These are phyloP conservation scores for Luperina nickerlii DNA, from an alignment of 2,888 invertebrate species.

Conservation along the genomic window DNA sequence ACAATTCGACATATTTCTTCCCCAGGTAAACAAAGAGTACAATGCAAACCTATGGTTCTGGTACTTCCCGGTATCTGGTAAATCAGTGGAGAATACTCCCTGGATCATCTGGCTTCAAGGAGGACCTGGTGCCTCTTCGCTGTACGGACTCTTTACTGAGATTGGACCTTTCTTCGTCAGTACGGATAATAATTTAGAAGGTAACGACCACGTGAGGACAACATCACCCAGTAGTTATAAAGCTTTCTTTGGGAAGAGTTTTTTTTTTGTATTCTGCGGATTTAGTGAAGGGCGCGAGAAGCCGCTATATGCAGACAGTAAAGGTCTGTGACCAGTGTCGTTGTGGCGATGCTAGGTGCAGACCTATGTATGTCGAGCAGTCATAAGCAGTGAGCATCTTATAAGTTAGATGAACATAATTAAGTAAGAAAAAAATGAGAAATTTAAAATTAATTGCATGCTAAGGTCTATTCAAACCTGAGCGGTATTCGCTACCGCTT, in stretches of 20 bases:
- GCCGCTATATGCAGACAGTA: not conserved
- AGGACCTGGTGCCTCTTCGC: constrained; percentile 90
- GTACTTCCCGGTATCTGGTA: constrained; percentile 93
- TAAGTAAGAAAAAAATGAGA: not conserved
- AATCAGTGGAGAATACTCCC: constrained; percentile 87
- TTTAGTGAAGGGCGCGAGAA: not conserved
- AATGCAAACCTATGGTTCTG: constrained; percentile 96
- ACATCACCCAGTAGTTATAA: not conserved
- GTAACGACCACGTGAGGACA: constrained; percentile 64
- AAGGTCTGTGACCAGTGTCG: not conserved
- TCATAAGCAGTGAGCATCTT: not conserved
- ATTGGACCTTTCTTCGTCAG: constrained; percentile 91
- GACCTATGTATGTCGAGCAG: not conserved
- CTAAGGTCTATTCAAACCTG: too few species aligned
- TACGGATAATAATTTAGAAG: constrained; percentile 80
- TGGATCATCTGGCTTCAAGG: constrained; percentile 91
- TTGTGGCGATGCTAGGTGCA: not conserved
- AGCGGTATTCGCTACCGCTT: too few species aligned
- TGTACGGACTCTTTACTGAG: constrained; percentile 91
- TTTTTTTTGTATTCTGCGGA: not conserved
- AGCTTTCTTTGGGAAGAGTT: not conserved
- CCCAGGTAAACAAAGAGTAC: constrained; percentile 93
- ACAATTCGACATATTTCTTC: not conserved
- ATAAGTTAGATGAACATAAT: too few species aligned
- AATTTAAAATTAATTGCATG: not conserved